These are phyloP conservation scores for Onchidella celtica DNA, from an alignment of 2,888 invertebrate species.

Conservation along the genomic window DNA sequence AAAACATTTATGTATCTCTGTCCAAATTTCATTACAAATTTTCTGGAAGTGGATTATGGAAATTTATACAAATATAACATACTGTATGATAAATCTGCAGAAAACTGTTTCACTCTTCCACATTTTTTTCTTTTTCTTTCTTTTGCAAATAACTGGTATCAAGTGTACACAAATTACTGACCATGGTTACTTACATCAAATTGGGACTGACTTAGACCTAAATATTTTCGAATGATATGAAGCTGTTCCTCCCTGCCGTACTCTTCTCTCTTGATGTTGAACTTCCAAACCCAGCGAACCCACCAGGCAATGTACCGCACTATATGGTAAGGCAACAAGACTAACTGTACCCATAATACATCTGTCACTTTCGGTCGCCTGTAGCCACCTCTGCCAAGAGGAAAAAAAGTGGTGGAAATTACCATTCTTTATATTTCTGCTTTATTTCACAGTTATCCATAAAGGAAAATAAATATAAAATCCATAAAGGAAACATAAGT, in stretches of 20 bases:
- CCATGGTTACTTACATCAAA: constrained; percentile 82
- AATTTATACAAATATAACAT: no score
- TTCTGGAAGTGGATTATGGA: no score
- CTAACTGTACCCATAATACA: constrained; percentile 91
- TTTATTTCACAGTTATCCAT: background rate
- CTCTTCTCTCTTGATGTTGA: constrained; percentile 87
- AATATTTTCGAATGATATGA: constrained; percentile 89
- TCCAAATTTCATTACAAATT: no score
- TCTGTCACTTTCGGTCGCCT: constrained; percentile 87
- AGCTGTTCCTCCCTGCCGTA: constrained; percentile 91
- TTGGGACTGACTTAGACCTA: constrained; percentile 83
- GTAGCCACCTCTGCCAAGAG: constrained; percentile 88
- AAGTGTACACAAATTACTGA: no score
- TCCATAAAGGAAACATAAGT: no score
- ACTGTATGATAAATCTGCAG: no score
- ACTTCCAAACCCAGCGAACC: constrained; percentile 90
- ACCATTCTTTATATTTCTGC: no score
- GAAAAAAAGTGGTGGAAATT: background rate
- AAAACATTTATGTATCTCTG: no score
- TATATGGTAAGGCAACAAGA: constrained; percentile 88
- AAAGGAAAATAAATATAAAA: background rate
- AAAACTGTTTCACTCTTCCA: background rate
- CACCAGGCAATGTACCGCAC: constrained; percentile 88
- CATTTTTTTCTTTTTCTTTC: no score
- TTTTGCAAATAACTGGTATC: no score